Evolutionary conservation across 1,140 invertebrate genomes (phyloP), one percentile per base, ranked within the genome.

Genomic region (Gryllus bimaculatus): DNA sequence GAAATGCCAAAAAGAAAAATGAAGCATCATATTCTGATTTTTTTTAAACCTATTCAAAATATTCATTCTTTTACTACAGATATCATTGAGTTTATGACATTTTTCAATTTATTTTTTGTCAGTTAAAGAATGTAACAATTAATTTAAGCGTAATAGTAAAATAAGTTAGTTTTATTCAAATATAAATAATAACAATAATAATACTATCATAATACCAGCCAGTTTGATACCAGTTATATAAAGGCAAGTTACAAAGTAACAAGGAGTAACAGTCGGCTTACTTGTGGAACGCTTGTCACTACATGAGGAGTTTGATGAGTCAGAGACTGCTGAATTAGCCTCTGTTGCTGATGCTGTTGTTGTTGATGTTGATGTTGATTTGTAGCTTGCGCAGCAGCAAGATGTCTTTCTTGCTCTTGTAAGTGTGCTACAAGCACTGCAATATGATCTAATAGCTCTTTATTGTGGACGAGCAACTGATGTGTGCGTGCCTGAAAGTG

Each of bases 371-470:
- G 49, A 12, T n/a, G 7, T 54, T 80, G 80, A 39, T 80, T 74
- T 21, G 20, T 13, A 39, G 73, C 73, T 20, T 54, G 75, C 7
- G 47, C 15, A 15, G 78, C 26, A 3, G 78, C 18, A 1, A 21
- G 77, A 47, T 26, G 75, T n/a, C 77, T 13, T 84, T 97, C 95
- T 78, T 95, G 89, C 73, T 94, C 93, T 82, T 96, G 93, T 73
- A 97, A 88, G 82, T 95, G 93, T 8, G 90, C 87, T 0, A 98
- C 95, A 80, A 99, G 87, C 0, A 93, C 92, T 79, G 94, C 92
- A 82, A 98, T 94, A 85, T 98, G 97, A 83, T 99, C 96, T 74
- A 99, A 86, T 8, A 99, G 87, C 84, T 99, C 97, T 80, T 95
- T 92, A 87, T 99, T 99, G 83, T 98, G 96, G 48, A 96, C 91